Evolutionary conservation across 2,888 invertebrate genomes (phyloP).

Genomic region (Andrena minutula): DNA sequence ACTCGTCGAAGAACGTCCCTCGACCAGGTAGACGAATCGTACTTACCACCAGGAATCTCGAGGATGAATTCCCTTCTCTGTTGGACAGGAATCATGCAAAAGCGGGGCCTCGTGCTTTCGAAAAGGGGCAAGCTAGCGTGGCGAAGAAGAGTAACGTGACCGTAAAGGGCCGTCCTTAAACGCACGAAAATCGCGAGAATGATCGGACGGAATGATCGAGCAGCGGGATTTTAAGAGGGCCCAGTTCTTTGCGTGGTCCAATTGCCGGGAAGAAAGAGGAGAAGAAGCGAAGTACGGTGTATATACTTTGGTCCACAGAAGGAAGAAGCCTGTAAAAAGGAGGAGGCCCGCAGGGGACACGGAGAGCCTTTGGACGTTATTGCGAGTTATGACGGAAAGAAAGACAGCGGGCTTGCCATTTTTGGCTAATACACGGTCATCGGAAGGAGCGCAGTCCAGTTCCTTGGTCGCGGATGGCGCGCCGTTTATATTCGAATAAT

Average conservation of each 20-base stretch:
- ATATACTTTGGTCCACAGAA: slow-evolving; percentile 21
- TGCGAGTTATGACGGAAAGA: slow-evolving; percentile 49
- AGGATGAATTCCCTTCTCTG: not conserved
- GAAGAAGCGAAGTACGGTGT: slow-evolving; percentile 15
- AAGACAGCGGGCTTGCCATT: slow-evolving; percentile 33
- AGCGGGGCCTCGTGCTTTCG: not conserved
- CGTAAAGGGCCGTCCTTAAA: slow-evolving; percentile 4
- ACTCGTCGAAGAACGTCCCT: too few species aligned
- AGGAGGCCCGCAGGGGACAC: not conserved
- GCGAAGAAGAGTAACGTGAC: not conserved
- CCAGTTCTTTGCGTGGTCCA: slow-evolving; percentile 13
- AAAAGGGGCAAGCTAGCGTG: not conserved
- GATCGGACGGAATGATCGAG: slow-evolving; percentile 36
- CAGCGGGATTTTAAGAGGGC: not conserved
- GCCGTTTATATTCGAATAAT: slow-evolving; percentile 46
- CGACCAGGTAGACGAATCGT: too few species aligned
- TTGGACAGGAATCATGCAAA: slow-evolving; percentile 1
- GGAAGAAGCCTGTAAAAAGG: slow-evolving; percentile 32
- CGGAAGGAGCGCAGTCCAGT: slow-evolving; percentile 26
- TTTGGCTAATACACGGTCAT: slow-evolving; percentile 61
- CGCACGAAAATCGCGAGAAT: slow-evolving; percentile 14
- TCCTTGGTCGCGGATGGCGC: slow-evolving; percentile 13
- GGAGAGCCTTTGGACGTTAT: slow-evolving; percentile 37
- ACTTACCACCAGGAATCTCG: not conserved
- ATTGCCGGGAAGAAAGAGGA: slow-evolving; percentile 23